phyloP scores from a whole-genome alignment of 2,888 invertebrate genomes.

The Leucophora obtusa region DNA sequence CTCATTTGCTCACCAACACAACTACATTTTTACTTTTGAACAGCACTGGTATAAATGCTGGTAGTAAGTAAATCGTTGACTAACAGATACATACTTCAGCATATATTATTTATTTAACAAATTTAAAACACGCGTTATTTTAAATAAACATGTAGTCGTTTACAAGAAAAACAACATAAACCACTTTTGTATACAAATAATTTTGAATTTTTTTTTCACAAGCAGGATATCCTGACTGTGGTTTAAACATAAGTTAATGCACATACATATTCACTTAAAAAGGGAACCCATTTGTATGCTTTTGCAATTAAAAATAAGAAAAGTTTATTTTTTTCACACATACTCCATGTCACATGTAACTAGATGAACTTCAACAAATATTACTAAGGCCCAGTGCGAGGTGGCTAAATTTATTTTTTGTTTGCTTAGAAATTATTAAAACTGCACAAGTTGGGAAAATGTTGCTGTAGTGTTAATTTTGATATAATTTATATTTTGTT shows the following conservation, averaged over 20 bases:
- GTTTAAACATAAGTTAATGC: slow-evolving; percentile 45
- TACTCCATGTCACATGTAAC: not conserved
- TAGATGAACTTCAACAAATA: too few relatives aligned
- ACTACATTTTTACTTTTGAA: too few relatives aligned
- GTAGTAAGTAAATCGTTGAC: not conserved
- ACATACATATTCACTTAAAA: not conserved
- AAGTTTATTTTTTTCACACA: not conserved
- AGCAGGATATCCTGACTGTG: slow-evolving; percentile 54
- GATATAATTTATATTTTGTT: too few relatives aligned
- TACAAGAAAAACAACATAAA: slow-evolving; percentile 5
- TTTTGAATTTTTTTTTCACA: slow-evolving; percentile 27
- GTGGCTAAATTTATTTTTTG: too few relatives aligned
- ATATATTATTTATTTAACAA: slow-evolving; percentile 56
- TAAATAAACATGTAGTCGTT: slow-evolving; percentile 2
- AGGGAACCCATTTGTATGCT: slow-evolving; percentile 16
- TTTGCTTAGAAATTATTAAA: too few relatives aligned
- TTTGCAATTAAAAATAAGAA: slow-evolving; percentile 45
- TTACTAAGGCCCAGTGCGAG: too few relatives aligned
- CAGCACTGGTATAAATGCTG: not conserved
- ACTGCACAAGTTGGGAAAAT: too few relatives aligned
- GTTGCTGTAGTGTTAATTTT: too few relatives aligned
- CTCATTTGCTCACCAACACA: too few relatives aligned
- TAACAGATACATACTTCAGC: slow-evolving; percentile 12
- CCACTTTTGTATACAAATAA: not conserved
- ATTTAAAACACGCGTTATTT: slow-evolving; percentile 57